These are phyloP conservation scores for Ptiloglossa arizonensis DNA, from an alignment of 1,140 invertebrate genomes.

Conservation along the genomic window DNA sequence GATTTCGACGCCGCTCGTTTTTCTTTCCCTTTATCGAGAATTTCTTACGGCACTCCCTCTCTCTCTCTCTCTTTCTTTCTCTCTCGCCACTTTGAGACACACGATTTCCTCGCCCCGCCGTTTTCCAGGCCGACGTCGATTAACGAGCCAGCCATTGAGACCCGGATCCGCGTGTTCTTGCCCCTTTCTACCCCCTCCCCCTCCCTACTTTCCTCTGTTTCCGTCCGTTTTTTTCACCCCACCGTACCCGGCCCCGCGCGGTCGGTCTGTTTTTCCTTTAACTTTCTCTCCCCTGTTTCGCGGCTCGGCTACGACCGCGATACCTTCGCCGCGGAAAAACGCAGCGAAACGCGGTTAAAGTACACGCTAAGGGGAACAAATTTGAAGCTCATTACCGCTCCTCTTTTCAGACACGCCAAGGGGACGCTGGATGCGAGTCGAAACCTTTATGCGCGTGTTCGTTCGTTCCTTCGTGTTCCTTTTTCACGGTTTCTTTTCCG, in stretches of 20 bases:
- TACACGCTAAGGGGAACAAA: slow-evolving; percentile 50
- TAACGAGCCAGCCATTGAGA: slow-evolving; percentile 50
- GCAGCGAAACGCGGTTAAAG: slow-evolving; percentile 48
- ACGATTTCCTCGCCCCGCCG: slow-evolving; percentile 41
- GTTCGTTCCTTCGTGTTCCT: slow-evolving; percentile 7
- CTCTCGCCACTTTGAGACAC: slow-evolving; percentile 52
- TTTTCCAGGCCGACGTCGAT: slow-evolving; percentile 41
- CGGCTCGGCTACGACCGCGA: slow-evolving; percentile 13
- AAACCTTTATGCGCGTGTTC: slow-evolving; percentile 49
- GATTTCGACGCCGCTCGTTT: slow-evolving; percentile 47
- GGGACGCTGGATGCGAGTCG: slow-evolving; percentile 47
- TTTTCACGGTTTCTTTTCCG: neutral
- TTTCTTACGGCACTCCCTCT: slow-evolving; percentile 48
- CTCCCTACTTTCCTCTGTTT: neutral
- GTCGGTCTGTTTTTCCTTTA: neutral
- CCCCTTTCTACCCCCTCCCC: neutral
- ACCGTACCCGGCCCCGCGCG: neutral
- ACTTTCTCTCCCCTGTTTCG: slow-evolving; percentile 27
- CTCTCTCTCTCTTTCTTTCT: slow-evolving; percentile 22
- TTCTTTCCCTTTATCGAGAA: slow-evolving; percentile 48
- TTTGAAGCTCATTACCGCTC: slow-evolving; percentile 62
- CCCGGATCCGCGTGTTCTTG: slow-evolving; percentile 3
- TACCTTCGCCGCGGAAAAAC: slow-evolving; percentile 30
- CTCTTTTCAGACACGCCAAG: slow-evolving; percentile 53
- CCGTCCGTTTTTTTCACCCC: too few species aligned